Evolutionary conservation across 2,888 invertebrate species (phyloP).

Genomic region (Rapana venosa): DNA sequence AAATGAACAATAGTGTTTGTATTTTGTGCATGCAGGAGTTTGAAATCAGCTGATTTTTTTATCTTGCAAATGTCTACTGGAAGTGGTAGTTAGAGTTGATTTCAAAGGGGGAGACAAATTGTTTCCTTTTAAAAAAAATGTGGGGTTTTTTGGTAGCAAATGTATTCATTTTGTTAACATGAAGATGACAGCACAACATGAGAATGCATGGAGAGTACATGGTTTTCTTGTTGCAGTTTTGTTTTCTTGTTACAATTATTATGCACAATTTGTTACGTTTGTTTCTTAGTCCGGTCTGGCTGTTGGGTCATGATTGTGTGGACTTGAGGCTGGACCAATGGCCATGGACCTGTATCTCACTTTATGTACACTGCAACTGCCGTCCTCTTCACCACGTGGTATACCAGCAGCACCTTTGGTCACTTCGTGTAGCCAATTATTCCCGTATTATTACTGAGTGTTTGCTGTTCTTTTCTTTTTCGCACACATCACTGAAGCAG

Average conservation of each 20-base stretch:
- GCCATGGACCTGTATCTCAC: conserved; percentile 8
- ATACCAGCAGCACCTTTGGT: conserved; percentile 1
- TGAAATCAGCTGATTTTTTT: no score
- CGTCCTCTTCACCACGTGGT: conserved; percentile 20
- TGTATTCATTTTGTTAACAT: background rate
- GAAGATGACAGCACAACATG: conserved; percentile 7
- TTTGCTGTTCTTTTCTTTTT: background rate
- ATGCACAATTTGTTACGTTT: background rate
- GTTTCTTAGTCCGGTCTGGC: background rate
- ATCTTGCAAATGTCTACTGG: no score
- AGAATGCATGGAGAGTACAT: background rate
- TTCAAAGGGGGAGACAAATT: no score
- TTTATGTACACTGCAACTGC: conserved; percentile 12
- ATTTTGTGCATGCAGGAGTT: no score
- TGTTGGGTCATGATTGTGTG: background rate
- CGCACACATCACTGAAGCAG: no score
- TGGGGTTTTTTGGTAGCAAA: background rate
- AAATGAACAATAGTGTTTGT: no score
- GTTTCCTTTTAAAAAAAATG: no score
- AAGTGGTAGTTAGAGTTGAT: no score
- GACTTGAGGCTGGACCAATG: background rate
- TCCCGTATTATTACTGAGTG: background rate
- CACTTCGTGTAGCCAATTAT: background rate
- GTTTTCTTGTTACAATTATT: background rate
- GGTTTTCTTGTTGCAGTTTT: background rate